Evolutionary conservation across 2,113 vertebrate species (phyloP).

Genomic region (Tichodroma muraria): DNA sequence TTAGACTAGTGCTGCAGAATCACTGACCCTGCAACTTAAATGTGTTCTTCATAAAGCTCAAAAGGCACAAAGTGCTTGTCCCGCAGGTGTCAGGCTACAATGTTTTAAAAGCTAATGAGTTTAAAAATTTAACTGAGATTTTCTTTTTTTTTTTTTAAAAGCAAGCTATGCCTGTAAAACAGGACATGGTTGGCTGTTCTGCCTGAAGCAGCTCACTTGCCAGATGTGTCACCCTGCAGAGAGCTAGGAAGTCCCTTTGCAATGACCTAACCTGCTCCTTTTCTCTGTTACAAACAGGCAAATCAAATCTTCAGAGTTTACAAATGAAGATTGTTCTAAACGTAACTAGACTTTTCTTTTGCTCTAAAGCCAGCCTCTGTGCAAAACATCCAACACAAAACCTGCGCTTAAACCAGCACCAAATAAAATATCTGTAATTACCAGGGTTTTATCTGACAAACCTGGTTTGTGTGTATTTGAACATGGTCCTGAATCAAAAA

Average conservation of each 20-base stretch:
- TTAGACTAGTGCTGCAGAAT: not conserved
- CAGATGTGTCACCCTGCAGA: not conserved
- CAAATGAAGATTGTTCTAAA: not conserved
- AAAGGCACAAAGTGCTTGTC: not conserved
- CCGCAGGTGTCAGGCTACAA: accelerated
- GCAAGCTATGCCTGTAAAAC: not conserved
- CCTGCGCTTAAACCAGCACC: not conserved
- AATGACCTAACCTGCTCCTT: not conserved
- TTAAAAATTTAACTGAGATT: not conserved
- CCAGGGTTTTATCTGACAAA: not conserved
- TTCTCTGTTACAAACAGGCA: not conserved
- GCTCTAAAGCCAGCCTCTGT: not conserved
- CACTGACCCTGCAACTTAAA: too few relatives aligned
- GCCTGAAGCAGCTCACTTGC: not conserved
- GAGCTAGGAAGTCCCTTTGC: not conserved
- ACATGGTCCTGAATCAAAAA: not conserved
- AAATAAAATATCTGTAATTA: not conserved
- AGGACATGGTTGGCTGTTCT: too few relatives aligned
- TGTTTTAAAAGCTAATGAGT: not conserved
- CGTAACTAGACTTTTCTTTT: not conserved
- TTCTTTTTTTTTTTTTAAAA: not conserved
- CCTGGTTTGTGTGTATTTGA: not conserved
- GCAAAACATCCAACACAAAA: not conserved
- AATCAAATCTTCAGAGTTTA: not conserved
- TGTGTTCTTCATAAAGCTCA: not conserved